Conservation (phyloP, 2,888 invertebrate species). For the Euphydryas editha region DNA sequence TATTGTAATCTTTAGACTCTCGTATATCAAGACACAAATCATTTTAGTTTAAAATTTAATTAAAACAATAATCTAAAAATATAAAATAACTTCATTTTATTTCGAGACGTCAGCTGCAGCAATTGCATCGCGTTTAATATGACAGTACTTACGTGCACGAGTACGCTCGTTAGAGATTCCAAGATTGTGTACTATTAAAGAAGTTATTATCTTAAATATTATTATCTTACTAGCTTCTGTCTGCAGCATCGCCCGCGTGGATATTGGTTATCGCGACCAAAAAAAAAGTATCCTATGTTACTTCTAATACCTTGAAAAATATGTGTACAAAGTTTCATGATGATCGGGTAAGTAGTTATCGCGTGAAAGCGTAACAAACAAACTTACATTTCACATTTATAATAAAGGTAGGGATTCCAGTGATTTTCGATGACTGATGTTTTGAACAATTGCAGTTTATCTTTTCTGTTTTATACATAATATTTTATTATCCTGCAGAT, state of each 20-base stretch:
- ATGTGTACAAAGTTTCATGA: too few species aligned
- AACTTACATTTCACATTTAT: too few species aligned
- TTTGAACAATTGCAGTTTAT: neutral
- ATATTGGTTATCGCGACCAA: too few species aligned
- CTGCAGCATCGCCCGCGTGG: too few species aligned
- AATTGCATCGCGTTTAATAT: slow-evolving; percentile 24
- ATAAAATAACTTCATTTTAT: slow-evolving; percentile 21
- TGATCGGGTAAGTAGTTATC: too few species aligned
- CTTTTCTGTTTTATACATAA: neutral
- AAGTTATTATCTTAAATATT: slow-evolving; percentile 27
- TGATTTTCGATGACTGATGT: neutral
- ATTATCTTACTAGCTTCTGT: too few species aligned
- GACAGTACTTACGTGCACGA: slow-evolving; percentile 17
- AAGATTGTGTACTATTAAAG: slow-evolving; percentile 23
- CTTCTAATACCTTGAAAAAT: too few species aligned
- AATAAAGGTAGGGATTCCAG: too few species aligned
- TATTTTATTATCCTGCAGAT: neutral
- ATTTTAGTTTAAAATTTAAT: slow-evolving; percentile 7
- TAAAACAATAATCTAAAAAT: slow-evolving; percentile 13
- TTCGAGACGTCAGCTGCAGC: slow-evolving; percentile 24
- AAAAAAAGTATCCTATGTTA: too few species aligned
- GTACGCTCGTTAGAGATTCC: slow-evolving; percentile 28
- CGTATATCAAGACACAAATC: neutral
- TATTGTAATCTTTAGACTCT: too few species aligned
- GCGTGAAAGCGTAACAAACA: too few species aligned